Conservation (phyloP, 2,797 vertebrate species). For the Poecile montanus region DNA sequence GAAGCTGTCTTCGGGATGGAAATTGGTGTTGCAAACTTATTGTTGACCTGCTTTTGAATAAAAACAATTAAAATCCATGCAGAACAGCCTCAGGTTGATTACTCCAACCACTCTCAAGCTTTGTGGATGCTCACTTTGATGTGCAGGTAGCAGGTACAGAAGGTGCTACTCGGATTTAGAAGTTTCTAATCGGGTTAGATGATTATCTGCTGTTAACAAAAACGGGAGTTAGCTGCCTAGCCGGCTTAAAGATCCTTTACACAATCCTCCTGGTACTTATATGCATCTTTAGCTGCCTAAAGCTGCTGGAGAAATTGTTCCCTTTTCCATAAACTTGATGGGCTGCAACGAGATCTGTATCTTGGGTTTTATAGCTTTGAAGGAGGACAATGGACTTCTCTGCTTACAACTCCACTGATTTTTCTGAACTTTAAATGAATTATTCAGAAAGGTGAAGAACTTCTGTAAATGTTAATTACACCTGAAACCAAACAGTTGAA, state of each 20-base stretch:
- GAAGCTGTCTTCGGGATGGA: not conserved
- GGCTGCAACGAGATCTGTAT: not conserved
- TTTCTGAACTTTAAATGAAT: not conserved
- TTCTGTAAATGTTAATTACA: not conserved
- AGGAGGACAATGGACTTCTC: not conserved
- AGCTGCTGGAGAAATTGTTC: not conserved
- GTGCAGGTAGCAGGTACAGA: not conserved
- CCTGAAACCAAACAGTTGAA: not conserved
- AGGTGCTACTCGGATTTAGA: not conserved
- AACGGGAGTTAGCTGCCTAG: not conserved
- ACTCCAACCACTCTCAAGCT: not conserved
- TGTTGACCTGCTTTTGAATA: not conserved
- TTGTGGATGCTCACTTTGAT: not conserved
- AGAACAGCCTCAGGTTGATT: not conserved
- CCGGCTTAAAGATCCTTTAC: not conserved
- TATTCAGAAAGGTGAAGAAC: not conserved
- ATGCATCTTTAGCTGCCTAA: not conserved
- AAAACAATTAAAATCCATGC: not conserved
- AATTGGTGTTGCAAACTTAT: not conserved
- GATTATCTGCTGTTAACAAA: not conserved
- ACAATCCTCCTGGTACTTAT: conserved; percentile 20
- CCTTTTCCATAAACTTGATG: not conserved
- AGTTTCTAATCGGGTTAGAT: conserved; percentile 7
- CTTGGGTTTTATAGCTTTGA: not conserved
- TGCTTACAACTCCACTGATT: not conserved